Conservation (phyloP, 2,113 vertebrate genomes). For the Arvicanthis niloticus region DNA sequence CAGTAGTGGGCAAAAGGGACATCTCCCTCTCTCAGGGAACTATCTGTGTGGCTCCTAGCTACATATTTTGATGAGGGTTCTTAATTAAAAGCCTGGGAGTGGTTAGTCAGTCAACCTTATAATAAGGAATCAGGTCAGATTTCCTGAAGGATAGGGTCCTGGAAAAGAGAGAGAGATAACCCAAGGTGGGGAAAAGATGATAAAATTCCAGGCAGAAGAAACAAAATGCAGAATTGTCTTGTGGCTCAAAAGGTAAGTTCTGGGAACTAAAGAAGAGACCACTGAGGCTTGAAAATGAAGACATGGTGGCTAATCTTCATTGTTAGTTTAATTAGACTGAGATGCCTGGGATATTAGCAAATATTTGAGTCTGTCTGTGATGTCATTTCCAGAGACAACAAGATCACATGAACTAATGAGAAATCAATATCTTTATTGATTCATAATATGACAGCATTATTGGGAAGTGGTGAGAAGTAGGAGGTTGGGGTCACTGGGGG, state of each 20-base stretch:
- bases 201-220: background rate
- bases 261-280: background rate
- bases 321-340: background rate
- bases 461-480: background rate
- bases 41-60: background rate
- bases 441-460: background rate
- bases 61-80: background rate
- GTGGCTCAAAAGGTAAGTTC: background rate
- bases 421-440: background rate
- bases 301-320: background rate
- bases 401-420: background rate
- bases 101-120: background rate
- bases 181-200: background rate
- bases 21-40: background rate
- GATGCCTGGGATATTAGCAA: background rate
- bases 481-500: too few species aligned
- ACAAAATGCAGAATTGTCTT: background rate
- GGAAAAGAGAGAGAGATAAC: background rate
- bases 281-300: background rate
- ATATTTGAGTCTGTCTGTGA: background rate
- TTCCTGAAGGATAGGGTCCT: background rate
- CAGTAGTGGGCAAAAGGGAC: background rate
- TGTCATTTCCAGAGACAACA: background rate
- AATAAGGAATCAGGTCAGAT: background rate
- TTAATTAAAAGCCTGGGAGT: background rate